Evolutionary conservation across 2,888 invertebrate genomes (phyloP).

Genomic region (Ommatoiulus sabulosus): DNA sequence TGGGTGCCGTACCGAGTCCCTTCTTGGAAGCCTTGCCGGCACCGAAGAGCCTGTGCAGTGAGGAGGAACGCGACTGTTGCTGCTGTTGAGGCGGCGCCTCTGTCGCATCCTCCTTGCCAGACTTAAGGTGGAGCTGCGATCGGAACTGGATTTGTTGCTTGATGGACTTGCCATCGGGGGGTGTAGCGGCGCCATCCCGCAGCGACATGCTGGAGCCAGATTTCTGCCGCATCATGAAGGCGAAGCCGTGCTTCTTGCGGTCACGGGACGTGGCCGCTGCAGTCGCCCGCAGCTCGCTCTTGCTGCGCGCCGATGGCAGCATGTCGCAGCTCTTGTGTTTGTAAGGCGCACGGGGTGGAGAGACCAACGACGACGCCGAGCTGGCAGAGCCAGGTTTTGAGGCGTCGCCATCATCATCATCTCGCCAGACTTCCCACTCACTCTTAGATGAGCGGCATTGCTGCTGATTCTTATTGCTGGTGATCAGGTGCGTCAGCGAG

Average conservation of each 20-base stretch:
- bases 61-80: constrained; percentile 32
- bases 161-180: constrained; percentile 10
- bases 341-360: background rate
- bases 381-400: background rate
- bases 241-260: constrained; percentile 49
- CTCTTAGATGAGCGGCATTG: constrained; percentile 30
- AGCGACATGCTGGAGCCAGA: constrained; percentile 52
- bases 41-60: constrained; percentile 54
- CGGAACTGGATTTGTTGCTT: constrained; percentile 59
- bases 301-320: constrained; percentile 42
- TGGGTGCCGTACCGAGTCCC: constrained; percentile 37
- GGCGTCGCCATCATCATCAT: background rate
- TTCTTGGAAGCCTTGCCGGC: background rate
- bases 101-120: constrained; percentile 27
- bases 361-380: background rate
- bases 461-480: constrained; percentile 52
- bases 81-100: background rate
- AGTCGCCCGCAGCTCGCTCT: background rate
- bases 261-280: constrained; percentile 21
- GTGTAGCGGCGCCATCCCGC: constrained; percentile 22
- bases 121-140: constrained; percentile 57
- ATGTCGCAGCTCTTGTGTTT: constrained; percentile 56
- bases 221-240: constrained; percentile 53
- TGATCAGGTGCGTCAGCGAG: constrained; percentile 45
- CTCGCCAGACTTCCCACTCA: constrained; percentile 54